Percentiles rank a stretch among this genome's conserved stretches.
Evolutionary conservation across 1,140 invertebrate genomes (phyloP).

Genomic region (Ylistrum balloti): DNA sequence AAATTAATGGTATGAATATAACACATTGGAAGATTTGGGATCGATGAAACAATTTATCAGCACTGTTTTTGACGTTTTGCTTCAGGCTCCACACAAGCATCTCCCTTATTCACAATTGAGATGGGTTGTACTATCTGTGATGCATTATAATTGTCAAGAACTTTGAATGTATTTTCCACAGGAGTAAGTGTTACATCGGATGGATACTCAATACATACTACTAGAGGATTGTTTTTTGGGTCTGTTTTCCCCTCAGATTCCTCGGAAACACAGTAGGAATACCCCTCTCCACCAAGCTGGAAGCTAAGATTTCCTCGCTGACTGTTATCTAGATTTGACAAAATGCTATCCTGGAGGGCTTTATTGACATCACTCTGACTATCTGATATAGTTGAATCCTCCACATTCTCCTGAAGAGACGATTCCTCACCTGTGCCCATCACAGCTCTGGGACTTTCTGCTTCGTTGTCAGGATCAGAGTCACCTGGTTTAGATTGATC

Average conservation of each 20-base stretch:
- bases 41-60: background rate
- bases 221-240: slow-evolving; percentile 27
- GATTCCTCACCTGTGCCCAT: slow-evolving; percentile 5
- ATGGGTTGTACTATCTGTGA: slow-evolving; percentile 24
- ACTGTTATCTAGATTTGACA: background rate
- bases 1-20: background rate
- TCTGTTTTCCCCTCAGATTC: background rate
- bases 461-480: background rate
- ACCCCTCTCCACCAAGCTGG: slow-evolving; percentile 1
- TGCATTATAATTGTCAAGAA: background rate
- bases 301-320: background rate
- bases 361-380: slow-evolving; percentile 9
- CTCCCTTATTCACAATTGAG: background rate
- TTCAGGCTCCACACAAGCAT: background rate
- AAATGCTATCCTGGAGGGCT: slow-evolving; percentile 21
- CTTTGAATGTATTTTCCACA: slow-evolving; percentile 16
- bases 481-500: background rate
- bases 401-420: background rate
- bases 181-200: background rate
- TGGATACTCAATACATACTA: background rate
- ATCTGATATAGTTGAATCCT: background rate
- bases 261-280: background rate
- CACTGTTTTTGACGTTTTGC: background rate
- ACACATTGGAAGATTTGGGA: background rate
- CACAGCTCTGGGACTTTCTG: background rate